Evolutionary conservation across 2,888 invertebrate species (phyloP).

Genomic region (Pollenia griseotomentosa): DNA sequence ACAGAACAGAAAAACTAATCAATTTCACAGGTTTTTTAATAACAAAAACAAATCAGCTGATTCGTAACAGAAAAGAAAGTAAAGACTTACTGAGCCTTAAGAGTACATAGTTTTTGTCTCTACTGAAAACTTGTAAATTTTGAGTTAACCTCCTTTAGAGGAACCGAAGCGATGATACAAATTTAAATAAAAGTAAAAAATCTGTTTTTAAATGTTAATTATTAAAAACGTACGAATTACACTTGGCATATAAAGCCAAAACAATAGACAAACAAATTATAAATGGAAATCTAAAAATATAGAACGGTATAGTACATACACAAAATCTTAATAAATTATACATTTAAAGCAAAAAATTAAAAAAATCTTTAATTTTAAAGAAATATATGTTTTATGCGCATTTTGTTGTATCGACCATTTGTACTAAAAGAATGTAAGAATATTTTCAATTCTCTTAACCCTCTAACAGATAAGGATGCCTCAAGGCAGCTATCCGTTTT

Average conservation of each 20-base stretch:
- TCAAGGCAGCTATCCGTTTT: too few species aligned
- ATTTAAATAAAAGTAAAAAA: constrained; percentile 3
- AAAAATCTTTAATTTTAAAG: not conserved
- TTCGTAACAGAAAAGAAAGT: too few species aligned
- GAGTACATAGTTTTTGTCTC: not conserved
- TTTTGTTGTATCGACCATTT: constrained; percentile 24
- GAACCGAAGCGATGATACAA: too few species aligned
- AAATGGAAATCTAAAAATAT: not conserved
- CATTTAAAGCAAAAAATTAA: constrained; percentile 3
- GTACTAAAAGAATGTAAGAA: not conserved
- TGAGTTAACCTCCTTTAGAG: too few species aligned
- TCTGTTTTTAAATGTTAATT: constrained; percentile 58
- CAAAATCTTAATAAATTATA: not conserved
- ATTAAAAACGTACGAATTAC: constrained; percentile 45
- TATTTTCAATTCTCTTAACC: constrained; percentile 18
- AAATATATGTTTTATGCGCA: not conserved
- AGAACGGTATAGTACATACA: not conserved
- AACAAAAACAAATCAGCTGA: too few species aligned
- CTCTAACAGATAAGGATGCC: too few species aligned
- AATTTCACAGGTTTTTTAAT: too few species aligned
- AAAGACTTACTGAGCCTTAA: too few species aligned
- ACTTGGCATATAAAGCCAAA: constrained; percentile 51
- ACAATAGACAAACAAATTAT: constrained; percentile 36
- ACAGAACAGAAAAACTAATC: too few species aligned
- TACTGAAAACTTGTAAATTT: too few species aligned